These are phyloP conservation scores for Echinometra lucunter DNA, from an alignment of 53 echinoderm and acorn worm species.

Conservation along the genomic window DNA sequence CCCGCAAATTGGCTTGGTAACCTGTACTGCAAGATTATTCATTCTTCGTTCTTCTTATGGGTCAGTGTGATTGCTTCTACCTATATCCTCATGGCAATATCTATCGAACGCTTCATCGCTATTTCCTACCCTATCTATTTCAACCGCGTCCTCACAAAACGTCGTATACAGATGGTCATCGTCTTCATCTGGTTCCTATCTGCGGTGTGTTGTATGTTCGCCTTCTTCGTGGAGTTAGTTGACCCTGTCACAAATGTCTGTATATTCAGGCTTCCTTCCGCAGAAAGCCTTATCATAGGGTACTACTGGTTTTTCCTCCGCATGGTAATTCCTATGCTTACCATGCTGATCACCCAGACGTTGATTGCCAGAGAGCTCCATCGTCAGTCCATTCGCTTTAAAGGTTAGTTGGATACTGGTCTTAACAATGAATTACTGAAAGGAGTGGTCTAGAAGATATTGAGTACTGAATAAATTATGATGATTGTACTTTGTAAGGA, in stretches of 20 bases:
- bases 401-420: too few species aligned
- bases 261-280: not conserved
- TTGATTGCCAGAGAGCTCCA: conserved; percentile 38
- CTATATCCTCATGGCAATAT: conserved; percentile 51
- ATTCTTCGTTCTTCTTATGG: conserved; percentile 17
- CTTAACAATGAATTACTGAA: too few species aligned
- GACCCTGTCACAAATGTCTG: not conserved
- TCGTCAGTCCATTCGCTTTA: conserved; percentile 31
- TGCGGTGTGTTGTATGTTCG: not conserved
- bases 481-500: too few species aligned
- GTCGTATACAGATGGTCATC: not conserved
- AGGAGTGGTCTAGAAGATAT: too few species aligned
- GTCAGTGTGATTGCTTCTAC: conserved; percentile 25
- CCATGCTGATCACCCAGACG: conserved; percentile 46
- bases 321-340: conserved; percentile 25
- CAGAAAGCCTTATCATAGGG: not conserved
- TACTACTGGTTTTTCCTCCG: conserved; percentile 31
- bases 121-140: conserved; percentile 39
- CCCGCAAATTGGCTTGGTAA: not conserved
- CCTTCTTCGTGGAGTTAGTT: not conserved
- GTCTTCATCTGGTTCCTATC: conserved; percentile 12
- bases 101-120: conserved; percentile 49
- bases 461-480: too few species aligned
- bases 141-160: not conserved
- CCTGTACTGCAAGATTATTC: conserved; percentile 22